Evolutionary conservation across 2,888 invertebrate genomes (phyloP).

Genomic region (Pilophorus perplexus): DNA sequence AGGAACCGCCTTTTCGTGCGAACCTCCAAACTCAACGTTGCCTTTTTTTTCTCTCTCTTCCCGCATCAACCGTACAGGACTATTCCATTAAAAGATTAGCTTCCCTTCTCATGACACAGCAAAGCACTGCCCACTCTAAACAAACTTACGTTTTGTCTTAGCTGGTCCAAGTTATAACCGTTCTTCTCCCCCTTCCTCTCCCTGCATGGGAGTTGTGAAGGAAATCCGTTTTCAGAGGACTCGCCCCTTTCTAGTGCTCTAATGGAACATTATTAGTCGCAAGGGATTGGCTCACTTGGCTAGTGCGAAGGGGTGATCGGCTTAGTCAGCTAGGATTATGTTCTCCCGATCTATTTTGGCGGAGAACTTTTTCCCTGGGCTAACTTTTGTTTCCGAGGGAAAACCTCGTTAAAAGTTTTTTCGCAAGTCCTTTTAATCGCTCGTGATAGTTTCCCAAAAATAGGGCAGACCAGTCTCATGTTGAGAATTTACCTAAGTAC

Average conservation of each 20-base stretch:
- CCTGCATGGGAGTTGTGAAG: no score
- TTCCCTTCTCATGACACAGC: conserved; percentile 22
- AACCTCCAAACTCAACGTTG: not conserved
- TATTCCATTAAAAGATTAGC: conserved; percentile 40
- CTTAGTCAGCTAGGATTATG: conserved; percentile 5
- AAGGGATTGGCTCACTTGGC: conserved; percentile 3
- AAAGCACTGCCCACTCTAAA: conserved; percentile 39
- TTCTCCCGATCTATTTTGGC: no score
- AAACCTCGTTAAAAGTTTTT: no score
- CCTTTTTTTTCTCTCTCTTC: not conserved
- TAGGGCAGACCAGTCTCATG: no score
- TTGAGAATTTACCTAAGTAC: no score
- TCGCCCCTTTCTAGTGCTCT: not conserved
- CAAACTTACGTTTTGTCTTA: conserved; percentile 34
- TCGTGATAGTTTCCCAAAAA: no score
- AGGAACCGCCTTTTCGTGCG: not conserved
- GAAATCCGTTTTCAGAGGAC: not conserved
- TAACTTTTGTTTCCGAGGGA: no score
- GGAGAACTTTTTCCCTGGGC: no score
- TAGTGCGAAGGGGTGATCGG: not conserved
- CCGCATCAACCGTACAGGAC: conserved; percentile 6
- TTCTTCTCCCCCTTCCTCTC: no score
- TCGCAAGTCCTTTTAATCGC: no score
- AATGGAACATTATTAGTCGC: conserved; percentile 26
- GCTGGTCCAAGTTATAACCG: conserved; percentile 18